Evolutionary conservation across 1,140 invertebrate genomes (phyloP).

Genomic region (Aphidius gifuensis): DNA sequence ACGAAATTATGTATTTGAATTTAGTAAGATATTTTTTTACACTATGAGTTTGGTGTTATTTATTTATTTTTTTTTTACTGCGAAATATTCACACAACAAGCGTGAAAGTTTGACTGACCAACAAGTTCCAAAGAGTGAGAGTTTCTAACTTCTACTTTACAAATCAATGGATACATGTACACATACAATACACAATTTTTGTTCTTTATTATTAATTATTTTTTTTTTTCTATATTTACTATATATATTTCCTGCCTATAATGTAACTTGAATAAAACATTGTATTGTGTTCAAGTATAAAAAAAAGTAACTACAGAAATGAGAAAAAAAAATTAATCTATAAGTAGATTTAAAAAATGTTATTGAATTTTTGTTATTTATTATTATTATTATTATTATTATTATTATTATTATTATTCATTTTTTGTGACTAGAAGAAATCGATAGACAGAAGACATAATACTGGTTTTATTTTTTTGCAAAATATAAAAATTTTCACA

Average conservation of each 20-base stretch:
- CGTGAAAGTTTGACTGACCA: constrained; percentile 51
- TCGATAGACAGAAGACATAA: too few species aligned
- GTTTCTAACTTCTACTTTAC: constrained; percentile 36
- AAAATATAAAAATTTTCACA: neutral
- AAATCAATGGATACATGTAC: too few species aligned
- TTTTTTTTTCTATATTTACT: neutral
- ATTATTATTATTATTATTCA: too few species aligned
- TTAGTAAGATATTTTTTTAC: too few species aligned
- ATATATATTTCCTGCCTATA: too few species aligned
- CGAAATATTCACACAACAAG: constrained; percentile 39
- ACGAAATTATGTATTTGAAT: too few species aligned
- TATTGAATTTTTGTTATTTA: too few species aligned
- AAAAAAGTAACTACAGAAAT: neutral
- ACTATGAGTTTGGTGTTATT: neutral
- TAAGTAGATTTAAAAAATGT: too few species aligned
- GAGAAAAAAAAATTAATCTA: neutral
- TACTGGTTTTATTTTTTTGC: neutral
- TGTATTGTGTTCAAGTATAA: neutral
- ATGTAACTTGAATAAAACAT: neutral
- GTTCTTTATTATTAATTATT: constrained; percentile 5
- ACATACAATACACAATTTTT: constrained; percentile 13
- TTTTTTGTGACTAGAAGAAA: too few species aligned
- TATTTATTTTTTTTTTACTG: neutral
- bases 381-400: too few species aligned
- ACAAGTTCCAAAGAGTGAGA: constrained; percentile 34